Base-by-base conservation (phyloP, 2,888 invertebrate species). In the Tetranychus piercei region DNA sequence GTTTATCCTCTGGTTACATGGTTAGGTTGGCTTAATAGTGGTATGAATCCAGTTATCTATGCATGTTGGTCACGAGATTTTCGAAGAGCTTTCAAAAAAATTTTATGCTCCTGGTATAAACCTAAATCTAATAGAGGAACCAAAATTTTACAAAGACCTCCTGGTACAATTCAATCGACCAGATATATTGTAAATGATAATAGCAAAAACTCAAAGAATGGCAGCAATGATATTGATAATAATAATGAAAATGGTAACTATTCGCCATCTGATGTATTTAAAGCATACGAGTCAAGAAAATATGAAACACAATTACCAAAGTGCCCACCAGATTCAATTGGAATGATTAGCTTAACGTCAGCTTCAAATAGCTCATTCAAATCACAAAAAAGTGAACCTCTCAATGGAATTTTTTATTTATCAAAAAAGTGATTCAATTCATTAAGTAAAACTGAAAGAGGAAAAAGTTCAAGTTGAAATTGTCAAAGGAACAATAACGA, bases 31-130 rank as follows among this genome's bases (percentile, higher is more conserved):
- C 91, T 93, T 82, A 94, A 94, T 84, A 92, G 92, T 72, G 90
- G 92, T 77, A 94, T 94, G 93, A 94, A 94, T 85, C 95, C 95
- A 0, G 92, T 95, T 79, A 96, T 96, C 81, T 96, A 96, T 83
- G 95, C 95, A n/a, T 93, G 94, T 82, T 95, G 95, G 90, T 94
- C 94, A 85, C 87, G 92, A 81, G 96, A 96, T 84, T 96, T 96
- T 82, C 77, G 84, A 43, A 73, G 94, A 83, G 95, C 95, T 23
- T 95, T 95, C 83, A 88, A 91, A 75, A 88, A 93, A 81, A 91
- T 95, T 80, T 84, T 95, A 76, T 94, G 93, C 84, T 89, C 88
- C 72, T 93, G 92, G 72, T 76, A 44, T 73, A 44, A 71, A 7
- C 22, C 22, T 6, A 20, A 69, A 22, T 20, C 55, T 6, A 55